Evolutionary conservation across 2,888 invertebrate genomes (phyloP).

Genomic region (Galerucella nymphaeae): DNA sequence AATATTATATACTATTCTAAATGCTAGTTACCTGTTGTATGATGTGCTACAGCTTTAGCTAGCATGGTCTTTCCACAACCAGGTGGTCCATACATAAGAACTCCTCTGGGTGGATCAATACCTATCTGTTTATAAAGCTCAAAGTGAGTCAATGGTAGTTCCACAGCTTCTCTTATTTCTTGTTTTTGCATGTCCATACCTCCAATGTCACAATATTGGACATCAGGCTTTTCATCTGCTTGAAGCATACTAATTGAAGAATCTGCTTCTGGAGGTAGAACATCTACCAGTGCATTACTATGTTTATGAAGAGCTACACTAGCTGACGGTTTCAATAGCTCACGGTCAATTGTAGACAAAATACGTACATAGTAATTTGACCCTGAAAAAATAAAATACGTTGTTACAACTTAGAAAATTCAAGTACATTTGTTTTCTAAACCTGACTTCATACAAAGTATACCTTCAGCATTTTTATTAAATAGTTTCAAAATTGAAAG

Average conservation of each 20-base stretch:
- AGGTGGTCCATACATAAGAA: conserved; percentile 99
- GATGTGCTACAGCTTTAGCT: conserved; percentile 98
- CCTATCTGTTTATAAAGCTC: conserved; percentile 98
- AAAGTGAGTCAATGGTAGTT: conserved; percentile 96
- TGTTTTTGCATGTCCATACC: conserved; percentile 99
- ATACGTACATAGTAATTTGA: conserved; percentile 99
- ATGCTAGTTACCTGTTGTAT: conserved; percentile 82
- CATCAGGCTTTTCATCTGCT: conserved; percentile 98
- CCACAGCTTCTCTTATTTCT: conserved; percentile 98
- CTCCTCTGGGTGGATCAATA: conserved; percentile 92
- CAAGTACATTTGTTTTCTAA: not conserved
- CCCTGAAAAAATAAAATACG: conserved; percentile 65
- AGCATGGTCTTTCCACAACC: conserved; percentile 99
- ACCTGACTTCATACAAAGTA: too few relatives aligned
- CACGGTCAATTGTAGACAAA: conserved; percentile 96
- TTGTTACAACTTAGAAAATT: not conserved
- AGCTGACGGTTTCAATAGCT: conserved; percentile 96
- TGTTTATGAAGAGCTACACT: conserved; percentile 99
- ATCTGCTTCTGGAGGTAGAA: conserved; percentile 98
- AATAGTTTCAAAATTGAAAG: too few relatives aligned
- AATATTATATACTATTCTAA: not conserved
- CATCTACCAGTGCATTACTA: conserved; percentile 99
- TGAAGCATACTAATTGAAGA: conserved; percentile 97
- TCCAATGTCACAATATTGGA: conserved; percentile 97
- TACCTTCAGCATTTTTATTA: too few relatives aligned